A percentile compares a stretch with the other conserved stretches of the same genome.
Conservation (phyloP, 2,797 vertebrate genomes). For the Podarcis siculus region DNA sequence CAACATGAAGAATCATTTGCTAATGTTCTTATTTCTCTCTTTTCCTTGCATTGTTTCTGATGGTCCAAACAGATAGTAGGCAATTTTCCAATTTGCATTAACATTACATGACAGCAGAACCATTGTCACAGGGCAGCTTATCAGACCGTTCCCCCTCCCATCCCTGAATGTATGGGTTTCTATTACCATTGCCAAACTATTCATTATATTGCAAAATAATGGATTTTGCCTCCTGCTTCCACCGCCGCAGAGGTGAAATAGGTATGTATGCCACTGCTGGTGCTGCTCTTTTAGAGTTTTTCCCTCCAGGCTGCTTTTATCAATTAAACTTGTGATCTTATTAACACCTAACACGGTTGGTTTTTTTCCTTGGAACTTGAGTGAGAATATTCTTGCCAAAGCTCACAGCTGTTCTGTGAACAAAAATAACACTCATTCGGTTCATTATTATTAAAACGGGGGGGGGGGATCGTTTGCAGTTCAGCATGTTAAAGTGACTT, state of each 20-base stretch:
- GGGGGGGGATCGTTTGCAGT: background rate
- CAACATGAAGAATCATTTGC: background rate
- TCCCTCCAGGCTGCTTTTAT: conserved; percentile 63
- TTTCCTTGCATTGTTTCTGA: background rate
- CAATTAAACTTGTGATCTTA: conserved; percentile 73
- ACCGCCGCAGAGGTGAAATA: conserved; percentile 29
- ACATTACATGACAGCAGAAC: background rate
- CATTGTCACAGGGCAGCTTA: conserved; percentile 22
- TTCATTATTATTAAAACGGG: conserved; percentile 37
- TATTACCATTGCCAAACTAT: conserved; percentile 21
- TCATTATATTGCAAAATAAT: conserved; percentile 51
- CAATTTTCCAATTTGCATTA: conserved; percentile 15
- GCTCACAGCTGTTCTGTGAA: conserved; percentile 62
- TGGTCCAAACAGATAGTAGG: background rate
- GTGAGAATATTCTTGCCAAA: conserved; percentile 65
- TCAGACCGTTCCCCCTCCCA: background rate
- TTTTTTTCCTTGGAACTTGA: conserved; percentile 41
- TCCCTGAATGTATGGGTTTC: conserved; percentile 25
- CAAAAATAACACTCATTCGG: conserved; percentile 14
- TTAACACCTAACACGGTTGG: conserved; percentile 69
- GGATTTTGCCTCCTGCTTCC: conserved; percentile 10
- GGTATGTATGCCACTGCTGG: conserved; percentile 29
- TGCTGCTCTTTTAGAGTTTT: conserved; percentile 6
- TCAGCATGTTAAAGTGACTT: background rate
- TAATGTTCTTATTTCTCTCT: background rate